Base-by-base conservation (phyloP, 1,140 invertebrate genomes). In the Phymastichus coffea region DNA sequence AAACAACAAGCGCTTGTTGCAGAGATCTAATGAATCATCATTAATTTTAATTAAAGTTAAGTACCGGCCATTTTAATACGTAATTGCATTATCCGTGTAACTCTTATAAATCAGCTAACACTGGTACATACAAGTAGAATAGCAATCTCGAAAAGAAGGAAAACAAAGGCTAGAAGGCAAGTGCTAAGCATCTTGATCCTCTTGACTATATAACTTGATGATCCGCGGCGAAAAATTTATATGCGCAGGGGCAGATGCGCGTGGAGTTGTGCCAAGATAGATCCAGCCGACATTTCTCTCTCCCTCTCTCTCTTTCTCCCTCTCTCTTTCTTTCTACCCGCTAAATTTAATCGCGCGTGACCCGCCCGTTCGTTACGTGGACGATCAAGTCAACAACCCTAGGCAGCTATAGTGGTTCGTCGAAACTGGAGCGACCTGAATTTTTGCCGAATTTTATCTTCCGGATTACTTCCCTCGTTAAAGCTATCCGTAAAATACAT, bases 291-390 rank as follows among this genome's bases (percentile, higher is more conserved):
- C 25, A 9, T 25, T 23, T 25, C 8, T 14, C 43, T 46, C 6
- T 26, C 23, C n/a, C 37, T n/a, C 38, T 28, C 51, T 20, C 37
- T 40, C 8, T 41, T 19, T 12, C 47, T 37, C 25, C 4, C 37
- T 1, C 37, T 14, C 37, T 40, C 37, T n/a, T n/a, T n/a, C n/a
- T n/a, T n/a, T n/a, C n/a, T n/a, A n/a, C n/a, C n/a, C n/a, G n/a
- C 17, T 22, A 51, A 51, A 51, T 51, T 33, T 51, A 51, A 51
- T 51, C 47, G 47, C 47, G 47, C 47, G 33, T 51, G 47, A 51
- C 47, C 47, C 20, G 30, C 20, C 33, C 17, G 3, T 6, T 53
- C 23, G 0, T 25, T 10, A 20, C 19, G n/a, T 23, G 14, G 15
- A 8, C 7, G 14, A 2, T 43, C 38, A 40, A 55, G 40, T 55